A percentile compares a stretch with the other conserved stretches of the same genome.
These are phyloP conservation scores for Apostichopus japonicus DNA, from an alignment of 35 echinoderm and acorn worm species.

Conservation along the genomic window DNA sequence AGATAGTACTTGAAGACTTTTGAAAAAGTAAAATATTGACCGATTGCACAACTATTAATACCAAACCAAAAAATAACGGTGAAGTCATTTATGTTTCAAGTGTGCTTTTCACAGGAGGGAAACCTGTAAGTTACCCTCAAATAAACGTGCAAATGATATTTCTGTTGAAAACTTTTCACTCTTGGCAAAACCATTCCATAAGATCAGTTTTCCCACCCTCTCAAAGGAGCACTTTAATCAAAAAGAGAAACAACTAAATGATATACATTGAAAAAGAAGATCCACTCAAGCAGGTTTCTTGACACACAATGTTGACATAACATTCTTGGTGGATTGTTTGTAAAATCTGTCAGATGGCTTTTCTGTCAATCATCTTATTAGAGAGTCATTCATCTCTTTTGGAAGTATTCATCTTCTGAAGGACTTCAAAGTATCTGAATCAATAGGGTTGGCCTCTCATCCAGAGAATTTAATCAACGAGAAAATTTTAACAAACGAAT, in stretches of 20 bases:
- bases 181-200: not conserved
- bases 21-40: no score
- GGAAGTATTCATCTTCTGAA: slow-evolving; percentile 30
- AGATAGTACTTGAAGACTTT: no score
- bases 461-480: slow-evolving; percentile 26
- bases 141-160: not conserved
- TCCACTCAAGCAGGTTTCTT: not conserved
- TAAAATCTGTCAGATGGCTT: not conserved
- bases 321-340: not conserved
- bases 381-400: slow-evolving; percentile 16
- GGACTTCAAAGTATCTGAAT: slow-evolving; percentile 34
- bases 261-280: not conserved
- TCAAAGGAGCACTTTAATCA: not conserved
- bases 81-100: no score
- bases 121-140: not conserved
- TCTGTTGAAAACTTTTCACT: not conserved
- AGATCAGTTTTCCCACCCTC: not conserved
- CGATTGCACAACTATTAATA: no score
- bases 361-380: not conserved
- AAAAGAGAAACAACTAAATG: not conserved
- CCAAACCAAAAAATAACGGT: no score
- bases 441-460: slow-evolving; percentile 38
- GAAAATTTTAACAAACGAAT: slow-evolving; percentile 27
- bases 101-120: not conserved
- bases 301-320: slow-evolving; percentile 8